Percentiles rank a stretch among this genome's conserved stretches.
phyloP scores from a whole-genome alignment of 1,140 invertebrate genomes.

The Calycopis cecrops region DNA sequence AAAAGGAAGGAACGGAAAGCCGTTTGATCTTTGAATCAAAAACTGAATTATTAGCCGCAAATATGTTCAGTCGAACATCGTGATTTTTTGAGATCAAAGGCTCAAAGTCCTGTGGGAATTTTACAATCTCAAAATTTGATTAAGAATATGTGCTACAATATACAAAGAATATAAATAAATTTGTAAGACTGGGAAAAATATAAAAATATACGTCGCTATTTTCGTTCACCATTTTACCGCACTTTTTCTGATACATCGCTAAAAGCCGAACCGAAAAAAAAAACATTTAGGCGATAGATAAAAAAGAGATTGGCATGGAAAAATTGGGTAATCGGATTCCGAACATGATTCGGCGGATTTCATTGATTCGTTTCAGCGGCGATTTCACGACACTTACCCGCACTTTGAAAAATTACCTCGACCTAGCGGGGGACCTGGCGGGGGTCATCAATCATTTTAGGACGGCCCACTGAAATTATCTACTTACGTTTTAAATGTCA shows the following conservation, averaged over 20 bases:
- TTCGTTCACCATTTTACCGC: background rate
- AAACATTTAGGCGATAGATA: constrained; percentile 6
- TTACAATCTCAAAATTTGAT: no score
- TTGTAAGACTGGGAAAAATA: no score
- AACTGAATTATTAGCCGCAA: no score
- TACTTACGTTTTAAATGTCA: constrained; percentile 4
- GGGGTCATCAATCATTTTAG: constrained; percentile 5
- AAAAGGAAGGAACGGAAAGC: no score
- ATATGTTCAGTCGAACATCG: no score
- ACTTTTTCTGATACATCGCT: background rate
- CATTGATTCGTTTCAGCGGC: constrained; percentile 5
- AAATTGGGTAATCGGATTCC: background rate
- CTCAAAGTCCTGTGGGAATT: no score
- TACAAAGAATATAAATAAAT: no score
- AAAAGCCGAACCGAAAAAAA: background rate
- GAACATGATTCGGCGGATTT: constrained; percentile 3
- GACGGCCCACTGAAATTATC: constrained; percentile 3
- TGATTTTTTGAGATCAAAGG: no score
- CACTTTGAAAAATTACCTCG: constrained; percentile 5
- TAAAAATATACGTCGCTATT: background rate
- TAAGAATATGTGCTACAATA: no score
- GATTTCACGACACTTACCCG: constrained; percentile 7
- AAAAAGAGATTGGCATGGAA: constrained; percentile 2
- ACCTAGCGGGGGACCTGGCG: background rate
- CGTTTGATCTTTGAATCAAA: no score